Percentiles rank a stretch among this genome's conserved stretches.
Conservation (phyloP, 1,140 invertebrate species). For the Pogonus chalceus region DNA sequence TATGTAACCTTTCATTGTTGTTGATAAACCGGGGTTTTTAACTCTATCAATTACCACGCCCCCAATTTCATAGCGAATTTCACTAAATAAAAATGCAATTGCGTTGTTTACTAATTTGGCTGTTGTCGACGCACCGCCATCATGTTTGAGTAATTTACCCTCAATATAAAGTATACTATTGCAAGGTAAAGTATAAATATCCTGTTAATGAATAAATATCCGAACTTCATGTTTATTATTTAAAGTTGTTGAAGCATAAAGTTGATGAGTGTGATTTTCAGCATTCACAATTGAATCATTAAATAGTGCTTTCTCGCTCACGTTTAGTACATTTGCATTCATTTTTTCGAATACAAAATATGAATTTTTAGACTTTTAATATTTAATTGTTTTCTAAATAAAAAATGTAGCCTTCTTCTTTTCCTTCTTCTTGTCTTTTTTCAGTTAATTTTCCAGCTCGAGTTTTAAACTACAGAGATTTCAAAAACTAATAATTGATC, state of each 20-base stretch:
- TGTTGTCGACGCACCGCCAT: conserved; percentile 1
- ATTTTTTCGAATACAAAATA: conserved; percentile 5
- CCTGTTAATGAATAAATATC: conserved; percentile 19
- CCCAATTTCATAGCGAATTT: conserved; percentile 15
- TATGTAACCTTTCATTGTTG: conserved; percentile 12
- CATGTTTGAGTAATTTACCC: conserved; percentile 18
- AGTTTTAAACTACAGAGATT: conserved; percentile 14
- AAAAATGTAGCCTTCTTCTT: not conserved
- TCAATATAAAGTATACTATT: conserved; percentile 24
- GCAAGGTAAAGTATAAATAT: conserved; percentile 19
- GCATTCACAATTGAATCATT: conserved; percentile 10
- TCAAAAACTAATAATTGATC: conserved; percentile 13
- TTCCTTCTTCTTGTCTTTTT: conserved; percentile 10
- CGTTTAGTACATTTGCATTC: conserved; percentile 8
- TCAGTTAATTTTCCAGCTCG: too few relatives aligned
- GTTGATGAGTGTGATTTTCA: conserved; percentile 18
- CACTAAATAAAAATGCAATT: conserved; percentile 13
- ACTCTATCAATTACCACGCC: conserved; percentile 9
- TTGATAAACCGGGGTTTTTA: conserved; percentile 13
- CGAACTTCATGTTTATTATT: conserved; percentile 20
- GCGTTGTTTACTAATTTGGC: conserved; percentile 13
- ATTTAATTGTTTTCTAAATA: not conserved
- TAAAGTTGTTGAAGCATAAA: conserved; percentile 14
- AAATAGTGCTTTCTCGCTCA: not conserved
- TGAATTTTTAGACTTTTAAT: not conserved